Base-by-base conservation (phyloP, 2,797 vertebrate species). In the Cottoperca gobio region DNA sequence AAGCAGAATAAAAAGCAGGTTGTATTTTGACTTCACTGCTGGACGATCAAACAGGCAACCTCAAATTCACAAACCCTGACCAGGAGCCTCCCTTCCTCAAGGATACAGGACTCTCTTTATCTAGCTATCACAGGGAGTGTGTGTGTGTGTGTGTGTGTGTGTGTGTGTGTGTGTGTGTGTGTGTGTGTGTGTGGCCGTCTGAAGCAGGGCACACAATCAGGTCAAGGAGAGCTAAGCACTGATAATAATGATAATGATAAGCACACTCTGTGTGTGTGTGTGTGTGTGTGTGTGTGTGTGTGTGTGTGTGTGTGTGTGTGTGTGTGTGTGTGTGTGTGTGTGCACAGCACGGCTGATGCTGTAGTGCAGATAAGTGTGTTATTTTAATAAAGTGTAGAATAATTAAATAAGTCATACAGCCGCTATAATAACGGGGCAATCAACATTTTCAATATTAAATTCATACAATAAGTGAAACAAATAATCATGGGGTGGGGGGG, bases 1-100 rank as follows among this genome's bases (percentile, higher is more conserved):
- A 31, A 33, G 31, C 31, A 33, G 50, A 63, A 64, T 58, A 58
- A 74, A 14, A 45, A 63, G 9, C 17, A 50, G 52, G n/a, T 3
- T 49, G 28, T 24, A 19, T 62, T 53, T 12, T 33, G 42, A 57
- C 50, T 55, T 31, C 40, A 23, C 37, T 62, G 26, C 53, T 50
- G 39, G 5, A 66, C 19, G 48, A 24, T 42, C 55, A 55, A n/a
- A 49, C 59, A 1, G 1, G 14, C 65, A 55, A 55, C 52, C 35
- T 35, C 24, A 54, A 54, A 50, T 26, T 14, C 13, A 53, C 14
- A 17, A 28, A 53, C 14, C 50, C 9, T 53, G 50, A 31, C 16
- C 50, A 31, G 16, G 52, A 23, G 35, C n/a, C n/a, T 57, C 1
- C 19, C 19, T 57, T 11, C 11, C 54, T 39, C n/a, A 57, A 39